Conservation (phyloP, 2,113 vertebrate species). For the Phaethornis superciliosus region DNA sequence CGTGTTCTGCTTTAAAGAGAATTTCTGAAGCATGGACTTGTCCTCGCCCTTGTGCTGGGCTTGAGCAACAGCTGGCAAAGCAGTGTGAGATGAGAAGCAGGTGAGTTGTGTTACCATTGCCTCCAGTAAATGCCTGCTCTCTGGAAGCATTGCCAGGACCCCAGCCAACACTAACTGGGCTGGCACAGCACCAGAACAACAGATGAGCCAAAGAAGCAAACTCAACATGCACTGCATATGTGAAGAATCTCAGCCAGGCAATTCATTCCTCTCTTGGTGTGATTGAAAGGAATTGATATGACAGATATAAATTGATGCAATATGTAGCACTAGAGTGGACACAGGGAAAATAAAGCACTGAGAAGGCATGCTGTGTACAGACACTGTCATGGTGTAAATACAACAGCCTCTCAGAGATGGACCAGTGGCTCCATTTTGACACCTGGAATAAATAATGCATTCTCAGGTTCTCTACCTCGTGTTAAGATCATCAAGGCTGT, state of each 20-base stretch:
- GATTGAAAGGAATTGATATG: background rate
- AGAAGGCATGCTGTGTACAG: rapidly evolving
- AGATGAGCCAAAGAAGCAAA: background rate
- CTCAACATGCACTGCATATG: background rate
- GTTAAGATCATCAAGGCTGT: background rate
- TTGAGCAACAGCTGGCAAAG: background rate
- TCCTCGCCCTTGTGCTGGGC: background rate
- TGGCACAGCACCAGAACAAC: background rate
- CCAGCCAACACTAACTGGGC: background rate
- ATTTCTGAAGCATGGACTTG: background rate
- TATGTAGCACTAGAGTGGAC: background rate
- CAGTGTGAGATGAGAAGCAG: background rate
- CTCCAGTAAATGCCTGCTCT: background rate
- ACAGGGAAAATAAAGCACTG: background rate
- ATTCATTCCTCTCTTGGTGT: background rate
- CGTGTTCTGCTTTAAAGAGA: rapidly evolving
- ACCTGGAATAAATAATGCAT: background rate
- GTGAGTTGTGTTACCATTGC: background rate
- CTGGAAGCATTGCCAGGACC: background rate
- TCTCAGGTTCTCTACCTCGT: background rate
- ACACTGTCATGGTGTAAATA: background rate
- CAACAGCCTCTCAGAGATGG: background rate
- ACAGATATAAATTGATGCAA: background rate
- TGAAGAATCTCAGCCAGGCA: background rate
- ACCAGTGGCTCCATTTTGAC: background rate